phyloP scores from a whole-genome alignment of 2,797 vertebrate species.

The Prionace glauca region DNA sequence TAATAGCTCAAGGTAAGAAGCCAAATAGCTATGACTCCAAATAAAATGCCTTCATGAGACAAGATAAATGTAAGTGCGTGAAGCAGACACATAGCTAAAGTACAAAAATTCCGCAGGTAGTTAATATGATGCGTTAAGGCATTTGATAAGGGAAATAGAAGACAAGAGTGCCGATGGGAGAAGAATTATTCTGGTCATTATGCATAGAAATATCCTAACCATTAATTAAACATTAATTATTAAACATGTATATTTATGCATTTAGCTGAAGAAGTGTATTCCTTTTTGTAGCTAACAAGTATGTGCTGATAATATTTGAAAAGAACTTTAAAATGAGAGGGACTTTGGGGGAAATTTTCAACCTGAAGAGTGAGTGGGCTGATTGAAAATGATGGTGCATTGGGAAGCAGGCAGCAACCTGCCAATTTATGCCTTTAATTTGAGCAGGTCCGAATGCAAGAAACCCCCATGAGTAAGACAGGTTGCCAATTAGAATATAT shows the following conservation, averaged over 20 bases:
- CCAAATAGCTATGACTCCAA: background rate
- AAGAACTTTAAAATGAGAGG: background rate
- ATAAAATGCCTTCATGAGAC: background rate
- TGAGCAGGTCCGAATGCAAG: too few relatives aligned
- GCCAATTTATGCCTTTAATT: too few relatives aligned
- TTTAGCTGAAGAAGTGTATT: background rate
- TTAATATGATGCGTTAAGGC: background rate
- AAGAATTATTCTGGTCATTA: background rate
- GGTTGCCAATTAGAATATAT: too few relatives aligned
- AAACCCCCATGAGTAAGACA: too few relatives aligned
- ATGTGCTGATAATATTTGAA: background rate
- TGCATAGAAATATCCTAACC: background rate
- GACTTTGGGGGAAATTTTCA: too few relatives aligned
- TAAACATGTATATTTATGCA: background rate
- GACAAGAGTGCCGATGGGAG: background rate
- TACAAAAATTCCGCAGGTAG: background rate
- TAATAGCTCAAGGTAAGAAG: background rate
- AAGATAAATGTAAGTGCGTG: background rate
- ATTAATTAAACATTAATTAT: background rate
- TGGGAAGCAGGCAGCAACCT: too few relatives aligned
- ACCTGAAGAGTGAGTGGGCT: too few relatives aligned
- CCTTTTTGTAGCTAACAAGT: background rate
- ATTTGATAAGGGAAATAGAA: background rate
- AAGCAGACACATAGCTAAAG: background rate
- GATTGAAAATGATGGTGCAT: too few relatives aligned